Percentiles rank a stretch among this genome's conserved stretches.
phyloP scores from a whole-genome alignment of 2,113 vertebrate genomes.

The Axis porcinus region DNA sequence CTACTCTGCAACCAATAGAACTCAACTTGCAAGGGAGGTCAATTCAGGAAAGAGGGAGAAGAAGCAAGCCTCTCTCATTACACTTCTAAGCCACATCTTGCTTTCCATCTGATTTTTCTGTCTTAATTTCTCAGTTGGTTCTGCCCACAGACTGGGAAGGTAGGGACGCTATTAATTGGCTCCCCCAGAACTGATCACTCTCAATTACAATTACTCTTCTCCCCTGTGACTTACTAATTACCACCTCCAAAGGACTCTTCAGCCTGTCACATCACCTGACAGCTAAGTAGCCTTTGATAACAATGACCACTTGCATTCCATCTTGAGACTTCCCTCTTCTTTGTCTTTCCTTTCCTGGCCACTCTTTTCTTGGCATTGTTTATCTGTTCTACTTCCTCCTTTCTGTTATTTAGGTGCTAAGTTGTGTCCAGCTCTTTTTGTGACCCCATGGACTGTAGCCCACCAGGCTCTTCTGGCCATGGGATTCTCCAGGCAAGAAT shows the following conservation, averaged over 20 bases:
- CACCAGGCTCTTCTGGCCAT: not conserved
- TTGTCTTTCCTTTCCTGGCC: not conserved
- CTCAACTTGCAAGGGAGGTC: not conserved
- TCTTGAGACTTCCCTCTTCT: not conserved
- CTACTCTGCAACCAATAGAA: not conserved
- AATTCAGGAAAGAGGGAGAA: not conserved
- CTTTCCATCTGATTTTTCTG: not conserved
- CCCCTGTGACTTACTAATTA: not conserved
- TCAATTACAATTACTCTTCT: not conserved
- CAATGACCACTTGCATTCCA: not conserved
- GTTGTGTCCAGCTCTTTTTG: not conserved
- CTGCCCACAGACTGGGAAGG: not conserved
- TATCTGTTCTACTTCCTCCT: not conserved
- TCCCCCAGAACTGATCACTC: not conserved
- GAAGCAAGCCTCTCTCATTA: too few species aligned
- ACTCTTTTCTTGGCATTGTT: not conserved
- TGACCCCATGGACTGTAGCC: not conserved
- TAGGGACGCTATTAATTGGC: not conserved
- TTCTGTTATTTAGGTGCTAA: not conserved
- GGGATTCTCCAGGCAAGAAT: not conserved
- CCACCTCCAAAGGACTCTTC: not conserved
- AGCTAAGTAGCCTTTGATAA: not conserved
- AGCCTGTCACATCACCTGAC: not conserved
- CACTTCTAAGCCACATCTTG: not conserved
- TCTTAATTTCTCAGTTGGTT: not conserved